Conservation (phyloP, 92 coral and sea anemone species). For the Palythoa grandis region DNA sequence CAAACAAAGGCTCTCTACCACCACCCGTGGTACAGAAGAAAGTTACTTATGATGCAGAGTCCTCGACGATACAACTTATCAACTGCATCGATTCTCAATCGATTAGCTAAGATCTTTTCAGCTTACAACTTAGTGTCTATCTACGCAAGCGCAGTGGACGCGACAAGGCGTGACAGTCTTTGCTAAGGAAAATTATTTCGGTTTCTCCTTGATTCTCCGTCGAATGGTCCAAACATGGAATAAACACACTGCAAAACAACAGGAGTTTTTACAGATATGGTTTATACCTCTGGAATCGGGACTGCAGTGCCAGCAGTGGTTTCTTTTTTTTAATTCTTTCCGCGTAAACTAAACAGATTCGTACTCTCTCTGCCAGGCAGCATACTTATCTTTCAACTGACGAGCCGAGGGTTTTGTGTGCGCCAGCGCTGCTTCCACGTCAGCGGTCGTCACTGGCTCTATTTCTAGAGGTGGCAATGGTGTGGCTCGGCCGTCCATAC, state of each 20-base stretch:
- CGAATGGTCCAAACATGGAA: neutral
- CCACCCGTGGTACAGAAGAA: neutral
- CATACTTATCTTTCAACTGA: constrained; percentile 88
- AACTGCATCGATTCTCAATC: neutral
- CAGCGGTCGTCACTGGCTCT: constrained; percentile 92
- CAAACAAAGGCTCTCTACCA: no score
- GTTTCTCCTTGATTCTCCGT: neutral
- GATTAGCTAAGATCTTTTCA: neutral
- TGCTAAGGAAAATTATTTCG: neutral
- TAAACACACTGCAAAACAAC: neutral
- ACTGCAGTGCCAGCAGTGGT: neutral
- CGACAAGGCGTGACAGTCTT: neutral
- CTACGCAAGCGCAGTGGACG: neutral
- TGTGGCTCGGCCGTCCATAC: constrained; percentile 75
- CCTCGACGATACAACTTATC: neutral
- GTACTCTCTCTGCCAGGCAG: constrained; percentile 96
- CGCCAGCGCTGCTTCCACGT: constrained; percentile 92
- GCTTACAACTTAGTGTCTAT: neutral
- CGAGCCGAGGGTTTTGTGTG: constrained; percentile 98
- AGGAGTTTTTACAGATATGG: neutral
- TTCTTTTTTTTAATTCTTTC: neutral
- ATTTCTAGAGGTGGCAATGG: constrained; percentile 88
- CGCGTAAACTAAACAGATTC: constrained; percentile 67
- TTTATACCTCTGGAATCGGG: neutral
- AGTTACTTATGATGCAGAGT: neutral